A percentile compares a stretch with the other conserved stretches of the same genome.
These are phyloP conservation scores for Luperina testacea DNA, from an alignment of 2,888 invertebrate genomes.

Conservation along the genomic window DNA sequence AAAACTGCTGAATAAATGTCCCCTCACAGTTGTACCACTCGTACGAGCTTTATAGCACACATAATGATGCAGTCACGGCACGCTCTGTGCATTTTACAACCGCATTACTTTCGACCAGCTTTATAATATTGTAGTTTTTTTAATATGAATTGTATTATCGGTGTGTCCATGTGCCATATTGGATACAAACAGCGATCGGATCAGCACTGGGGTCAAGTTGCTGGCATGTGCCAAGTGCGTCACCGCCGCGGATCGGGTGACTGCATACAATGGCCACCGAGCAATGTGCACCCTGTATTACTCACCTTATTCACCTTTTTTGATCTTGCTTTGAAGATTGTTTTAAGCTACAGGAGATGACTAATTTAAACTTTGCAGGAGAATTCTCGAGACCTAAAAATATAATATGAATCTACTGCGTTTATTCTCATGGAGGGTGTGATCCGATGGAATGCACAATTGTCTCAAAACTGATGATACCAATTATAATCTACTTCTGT, in stretches of 20 bases:
- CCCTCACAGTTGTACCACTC: slow-evolving; percentile 77
- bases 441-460: not conserved
- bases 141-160: slow-evolving; percentile 48
- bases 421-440: slow-evolving; percentile 7
- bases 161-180: slow-evolving; percentile 50
- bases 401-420: slow-evolving; percentile 6
- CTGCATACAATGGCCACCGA: slow-evolving; percentile 65
- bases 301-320: slow-evolving; percentile 39
- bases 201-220: slow-evolving; percentile 74
- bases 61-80: slow-evolving; percentile 83
- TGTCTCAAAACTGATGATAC: slow-evolving; percentile 9
- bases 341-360: slow-evolving; percentile 24
- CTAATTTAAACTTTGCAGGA: slow-evolving; percentile 8
- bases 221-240: slow-evolving; percentile 85
- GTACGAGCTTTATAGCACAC: slow-evolving; percentile 79
- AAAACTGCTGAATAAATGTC: slow-evolving; percentile 87
- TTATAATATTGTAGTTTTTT: slow-evolving; percentile 63
- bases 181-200: slow-evolving; percentile 60
- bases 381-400: not conserved
- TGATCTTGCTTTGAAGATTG: slow-evolving; percentile 36
- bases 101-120: slow-evolving; percentile 66
- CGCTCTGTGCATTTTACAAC: slow-evolving; percentile 79
- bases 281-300: slow-evolving; percentile 37
- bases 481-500: slow-evolving; percentile 1
- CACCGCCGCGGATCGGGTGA: slow-evolving; percentile 77